Base-by-base conservation (phyloP, 2,888 invertebrate species). In the Drosophila diplacantha region DNA sequence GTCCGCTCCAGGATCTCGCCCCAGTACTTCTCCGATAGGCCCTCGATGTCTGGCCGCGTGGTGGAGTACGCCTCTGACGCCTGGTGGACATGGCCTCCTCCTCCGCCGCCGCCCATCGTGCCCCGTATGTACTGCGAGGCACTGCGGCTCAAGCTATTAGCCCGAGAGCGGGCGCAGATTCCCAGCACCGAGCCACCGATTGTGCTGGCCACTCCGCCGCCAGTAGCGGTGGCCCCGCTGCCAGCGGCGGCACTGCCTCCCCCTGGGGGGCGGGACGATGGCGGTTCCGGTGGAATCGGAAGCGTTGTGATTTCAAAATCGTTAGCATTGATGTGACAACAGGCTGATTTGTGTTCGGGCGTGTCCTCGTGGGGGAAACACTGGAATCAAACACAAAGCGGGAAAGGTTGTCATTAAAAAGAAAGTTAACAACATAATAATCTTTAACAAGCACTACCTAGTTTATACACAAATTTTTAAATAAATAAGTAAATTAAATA, bases 1-100 rank as follows among this genome's bases (percentile, higher is more conserved):
- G 94, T 94, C 8, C 94, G 90, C 86, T 94, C 94, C 72, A 94
- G 89, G 79, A 94, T 94, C 89, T 94, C 94, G 24, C 93, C 93
- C 93, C 93, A 93, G 83, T 92, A 92, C 85, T 93, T 92, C 86
- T 93, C 93, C 18, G 92, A 92, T 0, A 92, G 89, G 0, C 92
- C 92, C 81, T 93, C 93, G 71, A 92, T 91, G 81, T 92, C 92
- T 51, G 91, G 91, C 69, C 88, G 83, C 22, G 85, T 80, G 37
- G 78, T 73, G 31, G 77, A 57, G 63, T 74, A 83, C 22, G 69
- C 68, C 50, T 80, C 77, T 29, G 52, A 35, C 9, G 54, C 39
- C 56, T 46, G 65, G 51, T 79, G 80, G 8, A 51, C 50, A 18
- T 81, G 78, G 9, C 74, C 57, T 8, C 68, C 67, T 24, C 74